A percentile compares a stretch with the other conserved stretches of the same genome.
phyloP scores from a whole-genome alignment of 2,113 vertebrate species.

The Psilopsiagon aurifrons region DNA sequence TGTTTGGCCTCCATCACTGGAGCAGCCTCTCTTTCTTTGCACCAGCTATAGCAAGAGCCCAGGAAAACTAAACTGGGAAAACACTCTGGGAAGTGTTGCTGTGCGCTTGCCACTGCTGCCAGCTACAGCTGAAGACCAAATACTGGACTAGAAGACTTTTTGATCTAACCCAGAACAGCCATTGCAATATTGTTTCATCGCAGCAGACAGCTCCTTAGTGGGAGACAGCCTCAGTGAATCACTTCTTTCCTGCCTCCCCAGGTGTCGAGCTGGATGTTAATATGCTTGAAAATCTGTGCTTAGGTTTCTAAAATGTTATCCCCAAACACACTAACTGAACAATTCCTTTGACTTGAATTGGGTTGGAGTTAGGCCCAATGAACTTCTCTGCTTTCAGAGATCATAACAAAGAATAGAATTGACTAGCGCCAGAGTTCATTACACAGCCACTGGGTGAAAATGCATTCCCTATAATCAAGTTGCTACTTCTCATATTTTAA shows the following conservation, averaged over 20 bases:
- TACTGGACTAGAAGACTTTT: not conserved
- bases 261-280: not conserved
- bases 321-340: not conserved
- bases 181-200: not conserved
- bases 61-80: not conserved
- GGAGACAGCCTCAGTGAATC: not conserved
- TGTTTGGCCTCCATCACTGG: not conserved
- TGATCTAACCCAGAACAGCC: not conserved
- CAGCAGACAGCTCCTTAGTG: not conserved
- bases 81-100: not conserved
- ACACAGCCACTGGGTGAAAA: slow-evolving; percentile 34
- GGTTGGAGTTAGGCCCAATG: not conserved
- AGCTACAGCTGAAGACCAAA: not conserved
- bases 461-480: slow-evolving; percentile 40
- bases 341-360: not conserved
- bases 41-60: not conserved
- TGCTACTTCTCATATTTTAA: slow-evolving; percentile 54
- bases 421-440: slow-evolving; percentile 48
- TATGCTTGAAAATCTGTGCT: not conserved
- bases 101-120: not conserved
- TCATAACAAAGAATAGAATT: slow-evolving; percentile 8
- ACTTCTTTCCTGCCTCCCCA: not conserved
- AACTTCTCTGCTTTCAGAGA: slow-evolving; percentile 9
- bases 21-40: not conserved
- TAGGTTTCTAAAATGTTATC: not conserved